These are phyloP conservation scores for Ochropleura plecta DNA, from an alignment of 2,888 invertebrate species.

Conservation along the genomic window DNA sequence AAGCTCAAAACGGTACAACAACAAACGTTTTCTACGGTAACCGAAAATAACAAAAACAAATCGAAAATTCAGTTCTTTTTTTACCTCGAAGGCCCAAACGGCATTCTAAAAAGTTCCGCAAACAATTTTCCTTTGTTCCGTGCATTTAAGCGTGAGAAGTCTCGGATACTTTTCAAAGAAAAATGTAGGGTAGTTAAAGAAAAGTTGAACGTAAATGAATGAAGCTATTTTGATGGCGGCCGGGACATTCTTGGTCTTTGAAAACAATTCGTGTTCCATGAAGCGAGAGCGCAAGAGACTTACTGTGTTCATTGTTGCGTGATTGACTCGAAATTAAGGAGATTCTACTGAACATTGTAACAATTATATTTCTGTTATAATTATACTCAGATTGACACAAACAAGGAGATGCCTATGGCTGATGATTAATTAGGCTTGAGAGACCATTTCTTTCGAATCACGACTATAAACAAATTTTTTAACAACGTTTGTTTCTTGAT, in stretches of 20 bases:
- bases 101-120: conserved; percentile 28
- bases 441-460: not conserved
- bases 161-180: conserved; percentile 49
- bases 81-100: not conserved
- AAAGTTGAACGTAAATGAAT: conserved; percentile 47
- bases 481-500: not conserved
- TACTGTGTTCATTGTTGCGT: conserved; percentile 36
- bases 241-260: conserved; percentile 34
- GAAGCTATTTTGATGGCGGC: conserved; percentile 41
- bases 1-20: not conserved
- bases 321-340: conserved; percentile 33
- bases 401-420: not conserved
- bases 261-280: conserved; percentile 45
- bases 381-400: conserved; percentile 4
- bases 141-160: conserved; percentile 32
- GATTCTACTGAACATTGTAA: conserved; percentile 7
- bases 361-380: conserved; percentile 20
- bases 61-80: not conserved
- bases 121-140: conserved; percentile 51
- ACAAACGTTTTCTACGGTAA: not conserved
- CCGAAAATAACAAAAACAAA: not conserved
- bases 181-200: conserved; percentile 48
- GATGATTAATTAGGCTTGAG: not conserved
- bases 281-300: conserved; percentile 35
- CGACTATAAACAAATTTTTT: not conserved